A percentile compares a stretch with the other conserved stretches of the same genome.
Evolutionary conservation across 2,113 vertebrate species (phyloP).

Genomic region (Oncorhynchus nerka): DNA sequence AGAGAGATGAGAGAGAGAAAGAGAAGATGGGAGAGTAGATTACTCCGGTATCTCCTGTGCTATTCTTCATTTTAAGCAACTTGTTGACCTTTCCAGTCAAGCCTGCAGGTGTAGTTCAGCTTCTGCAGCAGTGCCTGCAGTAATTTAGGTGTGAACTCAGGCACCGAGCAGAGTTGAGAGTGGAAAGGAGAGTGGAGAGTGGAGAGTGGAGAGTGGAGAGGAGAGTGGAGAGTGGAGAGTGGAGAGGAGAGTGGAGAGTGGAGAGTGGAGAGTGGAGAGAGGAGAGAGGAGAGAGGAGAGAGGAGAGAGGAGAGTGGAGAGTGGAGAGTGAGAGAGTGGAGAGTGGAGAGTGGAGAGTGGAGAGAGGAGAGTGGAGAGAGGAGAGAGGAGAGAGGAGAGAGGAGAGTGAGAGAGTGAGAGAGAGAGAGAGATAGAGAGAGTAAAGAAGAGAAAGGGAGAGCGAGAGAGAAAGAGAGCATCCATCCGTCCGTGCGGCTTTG

Average conservation of each 20-base stretch:
- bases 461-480: constrained; percentile 20
- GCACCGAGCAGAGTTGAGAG: constrained; percentile 13
- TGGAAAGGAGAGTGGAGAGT: too few species aligned
- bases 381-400: neutral
- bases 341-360: neutral
- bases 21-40: constrained; percentile 64
- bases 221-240: too few species aligned
- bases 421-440: too few species aligned
- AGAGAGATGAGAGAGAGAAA: constrained; percentile 6
- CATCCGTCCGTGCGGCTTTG: constrained; percentile 11
- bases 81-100: constrained; percentile 75
- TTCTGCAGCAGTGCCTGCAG: constrained; percentile 55
- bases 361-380: neutral
- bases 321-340: neutral
- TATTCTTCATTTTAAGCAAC: constrained; percentile 78
- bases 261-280: neutral
- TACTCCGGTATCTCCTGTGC: constrained; percentile 47
- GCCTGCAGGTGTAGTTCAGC: constrained; percentile 70
- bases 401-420: too few species aligned
- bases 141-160: constrained; percentile 65
- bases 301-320: too few species aligned
- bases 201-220: neutral
- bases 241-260: neutral
- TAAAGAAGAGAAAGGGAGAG: neutral
- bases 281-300: too few species aligned